Conservation (phyloP, 2,113 vertebrate genomes). For the Colistium nudipinnis region DNA sequence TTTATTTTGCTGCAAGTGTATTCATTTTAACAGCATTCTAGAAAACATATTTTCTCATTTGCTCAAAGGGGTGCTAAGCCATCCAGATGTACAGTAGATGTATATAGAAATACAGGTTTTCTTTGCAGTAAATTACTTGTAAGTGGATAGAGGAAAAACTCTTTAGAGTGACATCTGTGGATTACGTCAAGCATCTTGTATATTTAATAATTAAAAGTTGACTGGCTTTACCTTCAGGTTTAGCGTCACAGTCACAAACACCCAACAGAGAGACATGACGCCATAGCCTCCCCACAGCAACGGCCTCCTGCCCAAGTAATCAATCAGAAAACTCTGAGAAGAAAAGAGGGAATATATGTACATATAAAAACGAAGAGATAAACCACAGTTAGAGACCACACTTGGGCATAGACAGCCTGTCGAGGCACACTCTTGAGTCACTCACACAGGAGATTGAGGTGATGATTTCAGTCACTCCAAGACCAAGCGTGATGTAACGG, state of each 20-base stretch:
- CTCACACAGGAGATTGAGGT: constrained; percentile 83
- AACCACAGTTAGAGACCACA: not conserved
- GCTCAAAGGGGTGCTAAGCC: not conserved
- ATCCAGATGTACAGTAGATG: not conserved
- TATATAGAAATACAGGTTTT: not conserved
- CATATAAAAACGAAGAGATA: not conserved
- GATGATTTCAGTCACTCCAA: constrained; percentile 82
- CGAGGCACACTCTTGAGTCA: constrained; percentile 11
- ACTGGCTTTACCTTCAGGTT: constrained; percentile 79
- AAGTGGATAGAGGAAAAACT: not conserved
- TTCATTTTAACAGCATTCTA: not conserved
- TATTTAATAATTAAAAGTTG: not conserved
- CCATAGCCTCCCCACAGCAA: constrained; percentile 82
- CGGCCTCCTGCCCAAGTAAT: constrained; percentile 79
- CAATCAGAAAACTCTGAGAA: constrained; percentile 83
- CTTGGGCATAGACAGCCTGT: not conserved
- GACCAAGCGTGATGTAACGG: constrained; percentile 83
- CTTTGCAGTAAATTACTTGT: not conserved
- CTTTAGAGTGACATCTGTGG: not conserved
- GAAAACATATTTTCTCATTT: not conserved
- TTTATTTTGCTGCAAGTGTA: not conserved
- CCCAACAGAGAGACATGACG: constrained; percentile 75
- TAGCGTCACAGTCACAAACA: constrained; percentile 77
- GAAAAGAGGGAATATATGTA: not conserved
- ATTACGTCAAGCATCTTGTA: not conserved